Percentiles rank a stretch among this genome's conserved stretches.
Evolutionary conservation across 2,797 vertebrate species (phyloP).

Genomic region (Sciaenops ocellatus): DNA sequence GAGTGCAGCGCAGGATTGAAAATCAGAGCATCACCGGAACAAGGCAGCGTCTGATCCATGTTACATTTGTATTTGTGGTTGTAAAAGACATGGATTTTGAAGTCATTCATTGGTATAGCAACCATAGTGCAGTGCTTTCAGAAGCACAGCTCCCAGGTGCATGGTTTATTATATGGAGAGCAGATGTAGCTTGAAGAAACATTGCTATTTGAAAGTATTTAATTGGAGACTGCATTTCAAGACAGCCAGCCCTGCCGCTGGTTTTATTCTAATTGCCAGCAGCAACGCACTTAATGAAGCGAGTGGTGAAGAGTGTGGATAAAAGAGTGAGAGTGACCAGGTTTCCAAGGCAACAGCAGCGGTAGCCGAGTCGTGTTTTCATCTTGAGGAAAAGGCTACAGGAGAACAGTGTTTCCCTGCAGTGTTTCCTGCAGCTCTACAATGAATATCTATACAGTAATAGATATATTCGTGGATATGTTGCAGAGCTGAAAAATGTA

Average conservation of each 20-base stretch:
- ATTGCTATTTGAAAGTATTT: conserved; percentile 85
- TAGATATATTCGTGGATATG: conserved; percentile 63
- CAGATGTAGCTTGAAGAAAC: conserved; percentile 79
- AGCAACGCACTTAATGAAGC: conserved; percentile 88
- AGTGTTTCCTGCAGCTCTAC: conserved; percentile 72
- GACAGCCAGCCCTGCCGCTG: conserved; percentile 84
- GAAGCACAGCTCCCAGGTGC: conserved; percentile 75
- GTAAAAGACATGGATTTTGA: conserved; percentile 66
- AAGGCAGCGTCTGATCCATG: conserved; percentile 50
- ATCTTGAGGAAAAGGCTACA: conserved; percentile 84
- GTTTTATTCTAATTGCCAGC: conserved; percentile 88
- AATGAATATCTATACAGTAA: conserved; percentile 72
- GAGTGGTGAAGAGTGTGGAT: conserved; percentile 80
- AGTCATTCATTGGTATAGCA: conserved; percentile 60
- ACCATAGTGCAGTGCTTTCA: conserved; percentile 58
- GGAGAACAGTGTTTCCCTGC: conserved; percentile 79
- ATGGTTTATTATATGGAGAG: conserved; percentile 77
- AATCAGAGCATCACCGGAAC: conserved; percentile 53
- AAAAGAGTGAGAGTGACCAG: conserved; percentile 84
- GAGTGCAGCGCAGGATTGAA: conserved; percentile 43
- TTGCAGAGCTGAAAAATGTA: conserved; percentile 52
- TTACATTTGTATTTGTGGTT: conserved; percentile 58
- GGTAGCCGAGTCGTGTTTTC: conserved; percentile 83
- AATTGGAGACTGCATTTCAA: conserved; percentile 87
- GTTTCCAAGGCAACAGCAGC: conserved; percentile 88